Evolutionary conservation across 2,888 invertebrate species (phyloP).

Genomic region (Ophioninae sp.): DNA sequence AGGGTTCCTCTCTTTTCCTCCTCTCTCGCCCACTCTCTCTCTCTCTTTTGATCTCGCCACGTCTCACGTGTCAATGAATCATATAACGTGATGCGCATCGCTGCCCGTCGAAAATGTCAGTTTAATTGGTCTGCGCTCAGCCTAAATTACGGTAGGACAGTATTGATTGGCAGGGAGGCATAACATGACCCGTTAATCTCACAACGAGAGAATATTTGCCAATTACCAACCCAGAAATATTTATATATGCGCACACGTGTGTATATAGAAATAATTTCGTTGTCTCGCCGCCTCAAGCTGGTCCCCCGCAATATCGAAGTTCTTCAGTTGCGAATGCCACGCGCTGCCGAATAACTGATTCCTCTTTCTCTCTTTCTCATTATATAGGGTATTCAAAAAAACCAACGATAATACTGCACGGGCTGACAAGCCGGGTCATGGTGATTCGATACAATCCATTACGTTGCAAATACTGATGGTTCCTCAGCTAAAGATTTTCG

Average conservation of each 20-base stretch:
- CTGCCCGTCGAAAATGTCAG: slow-evolving; percentile 69
- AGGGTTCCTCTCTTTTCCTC: not conserved
- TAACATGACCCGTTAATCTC: slow-evolving; percentile 61
- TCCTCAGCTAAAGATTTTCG: no score
- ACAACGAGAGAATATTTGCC: slow-evolving; percentile 65
- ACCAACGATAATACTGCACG: no score
- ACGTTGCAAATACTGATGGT: no score
- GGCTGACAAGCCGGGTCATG: no score
- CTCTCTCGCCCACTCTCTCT: not conserved
- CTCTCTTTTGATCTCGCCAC: slow-evolving; percentile 7
- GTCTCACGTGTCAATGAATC: slow-evolving; percentile 57
- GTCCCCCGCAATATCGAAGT: slow-evolving; percentile 18
- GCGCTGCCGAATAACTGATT: slow-evolving; percentile 25
- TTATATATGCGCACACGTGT: slow-evolving; percentile 1
- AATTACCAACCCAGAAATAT: slow-evolving; percentile 49
- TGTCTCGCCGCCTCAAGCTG: not conserved
- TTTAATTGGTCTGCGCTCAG: slow-evolving; percentile 69
- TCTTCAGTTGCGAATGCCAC: slow-evolving; percentile 5
- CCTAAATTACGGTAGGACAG: slow-evolving; percentile 50
- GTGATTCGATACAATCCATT: no score
- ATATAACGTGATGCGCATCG: slow-evolving; percentile 51
- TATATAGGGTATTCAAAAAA: no score
- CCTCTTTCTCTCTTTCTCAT: slow-evolving; percentile 23
- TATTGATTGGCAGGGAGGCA: slow-evolving; percentile 67
- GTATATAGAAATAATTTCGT: slow-evolving; percentile 20